Conservation (phyloP, 2,113 vertebrate species). For the Bujurquina vittata region DNA sequence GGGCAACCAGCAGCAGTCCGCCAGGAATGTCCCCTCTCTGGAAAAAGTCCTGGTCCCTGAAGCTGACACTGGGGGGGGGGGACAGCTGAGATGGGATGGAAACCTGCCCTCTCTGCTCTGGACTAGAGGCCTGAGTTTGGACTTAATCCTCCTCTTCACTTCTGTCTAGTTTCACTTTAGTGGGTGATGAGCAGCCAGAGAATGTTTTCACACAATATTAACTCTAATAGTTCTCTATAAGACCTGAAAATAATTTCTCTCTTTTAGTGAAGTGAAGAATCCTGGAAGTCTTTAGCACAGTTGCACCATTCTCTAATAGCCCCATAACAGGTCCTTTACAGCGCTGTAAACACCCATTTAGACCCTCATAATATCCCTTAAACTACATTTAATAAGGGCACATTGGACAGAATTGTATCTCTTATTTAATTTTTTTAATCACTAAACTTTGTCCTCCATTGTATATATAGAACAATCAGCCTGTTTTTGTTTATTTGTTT, state of each 20-base stretch:
- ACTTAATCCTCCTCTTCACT: constrained; percentile 69
- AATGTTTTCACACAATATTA: constrained; percentile 55
- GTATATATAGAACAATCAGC: constrained; percentile 12
- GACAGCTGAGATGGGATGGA: constrained; percentile 76
- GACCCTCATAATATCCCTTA: background rate
- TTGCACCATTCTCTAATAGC: constrained; percentile 9
- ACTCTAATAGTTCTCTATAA: constrained; percentile 37
- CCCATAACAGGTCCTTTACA: constrained; percentile 14
- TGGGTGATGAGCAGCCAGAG: constrained; percentile 51
- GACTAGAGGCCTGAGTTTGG: constrained; percentile 58
- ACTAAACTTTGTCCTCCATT: background rate
- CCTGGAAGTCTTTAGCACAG: constrained; percentile 7
- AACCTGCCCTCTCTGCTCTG: constrained; percentile 62
- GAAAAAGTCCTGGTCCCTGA: constrained; percentile 90
- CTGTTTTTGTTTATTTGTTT: background rate
- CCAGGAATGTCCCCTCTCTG: constrained; percentile 94
- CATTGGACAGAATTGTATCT: background rate
- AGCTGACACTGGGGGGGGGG: constrained; percentile 64
- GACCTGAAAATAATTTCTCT: constrained; percentile 39
- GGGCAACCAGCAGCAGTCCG: constrained; percentile 91
- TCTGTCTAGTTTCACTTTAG: constrained; percentile 57
- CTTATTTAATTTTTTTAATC: background rate
- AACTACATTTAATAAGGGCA: background rate
- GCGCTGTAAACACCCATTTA: constrained; percentile 26
- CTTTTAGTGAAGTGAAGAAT: constrained; percentile 35